These are phyloP conservation scores for mouse (Mus musculus) DNA, from an alignment of 2,113 vertebrate species.

Conservation along the genomic window DNA sequence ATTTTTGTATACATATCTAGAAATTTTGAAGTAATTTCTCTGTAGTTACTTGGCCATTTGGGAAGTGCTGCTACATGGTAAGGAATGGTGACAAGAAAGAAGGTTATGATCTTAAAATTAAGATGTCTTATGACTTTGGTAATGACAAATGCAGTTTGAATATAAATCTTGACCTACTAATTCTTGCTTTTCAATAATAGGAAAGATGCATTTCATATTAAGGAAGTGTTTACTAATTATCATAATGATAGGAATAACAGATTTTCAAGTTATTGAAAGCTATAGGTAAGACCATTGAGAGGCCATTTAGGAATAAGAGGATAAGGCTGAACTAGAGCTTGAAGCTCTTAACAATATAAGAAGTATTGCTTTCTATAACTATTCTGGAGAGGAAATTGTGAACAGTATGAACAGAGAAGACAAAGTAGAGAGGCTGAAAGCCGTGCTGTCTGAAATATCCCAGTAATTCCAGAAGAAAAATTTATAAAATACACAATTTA, in stretches of 20 bases:
- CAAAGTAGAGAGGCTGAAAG: background rate
- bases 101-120: constrained; percentile 7
- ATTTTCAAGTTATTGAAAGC: background rate
- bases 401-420: background rate
- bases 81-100: background rate
- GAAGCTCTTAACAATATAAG: background rate
- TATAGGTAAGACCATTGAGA: background rate
- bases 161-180: constrained; percentile 3
- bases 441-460: background rate
- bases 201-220: background rate
- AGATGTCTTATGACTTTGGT: background rate
- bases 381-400: background rate
- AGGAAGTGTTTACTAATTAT: background rate
- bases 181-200: background rate
- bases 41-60: background rate
- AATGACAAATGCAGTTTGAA: background rate
- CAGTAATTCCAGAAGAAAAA: background rate
- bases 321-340: background rate
- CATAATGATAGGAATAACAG: constrained; percentile 7
- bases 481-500: background rate
- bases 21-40: background rate
- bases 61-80: background rate
- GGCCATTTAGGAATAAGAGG: background rate
- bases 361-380: background rate
- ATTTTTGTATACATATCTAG: constrained; percentile 9